Base-by-base conservation (phyloP, 1,140 invertebrate genomes). In the Drosophila seguyi region DNA sequence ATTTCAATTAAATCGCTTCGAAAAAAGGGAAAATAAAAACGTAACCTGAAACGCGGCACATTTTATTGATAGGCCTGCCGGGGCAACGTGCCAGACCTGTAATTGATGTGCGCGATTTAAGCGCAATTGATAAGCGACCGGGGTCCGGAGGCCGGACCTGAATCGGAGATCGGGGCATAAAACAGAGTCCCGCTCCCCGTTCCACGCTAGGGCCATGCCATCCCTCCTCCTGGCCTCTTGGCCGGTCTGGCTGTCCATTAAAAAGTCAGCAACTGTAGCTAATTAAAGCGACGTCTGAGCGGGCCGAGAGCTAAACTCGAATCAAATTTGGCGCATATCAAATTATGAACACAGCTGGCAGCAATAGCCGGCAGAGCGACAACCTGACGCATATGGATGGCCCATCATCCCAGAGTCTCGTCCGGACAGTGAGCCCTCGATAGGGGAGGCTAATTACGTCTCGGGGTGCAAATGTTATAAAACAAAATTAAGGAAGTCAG, bases 271-370 rank as follows among this genome's bases (percentile, higher is more conserved):
- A 88, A 88, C 84, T 84, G 84, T 80, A 90, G 80, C 84, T 87
- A 87, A 87, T 87, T 87, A 87, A 88, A 75, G 60, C 85, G 61
- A 77, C 57, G 75, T 57, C 74, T 60, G 50, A 65, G 72, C 63
- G 55, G 74, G 73, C n/a, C 36, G 36, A 65, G 41, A 69, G 67
- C 63, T 75, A 80, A 88, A 88, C 85, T 87, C 68, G 85, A 87
- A 88, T 90, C 80, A 87, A 87, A 87, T 87, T 87, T 80, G 67
- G 80, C 80, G 81, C 67, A 87, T 88, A 87, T 87, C 80, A 87
- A 87, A 88, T 87, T 87, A 87, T 87, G 84, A 84, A 77, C 85
- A 75, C 83, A 87, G 84, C 84, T 87, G 83, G 83, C 84, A 88
- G 80, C 84, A 87, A 87, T 88, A 82, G 82, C 65, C 59, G 58